These are phyloP conservation scores for Mycteria americana DNA, from an alignment of 2,797 vertebrate species.

Conservation along the genomic window DNA sequence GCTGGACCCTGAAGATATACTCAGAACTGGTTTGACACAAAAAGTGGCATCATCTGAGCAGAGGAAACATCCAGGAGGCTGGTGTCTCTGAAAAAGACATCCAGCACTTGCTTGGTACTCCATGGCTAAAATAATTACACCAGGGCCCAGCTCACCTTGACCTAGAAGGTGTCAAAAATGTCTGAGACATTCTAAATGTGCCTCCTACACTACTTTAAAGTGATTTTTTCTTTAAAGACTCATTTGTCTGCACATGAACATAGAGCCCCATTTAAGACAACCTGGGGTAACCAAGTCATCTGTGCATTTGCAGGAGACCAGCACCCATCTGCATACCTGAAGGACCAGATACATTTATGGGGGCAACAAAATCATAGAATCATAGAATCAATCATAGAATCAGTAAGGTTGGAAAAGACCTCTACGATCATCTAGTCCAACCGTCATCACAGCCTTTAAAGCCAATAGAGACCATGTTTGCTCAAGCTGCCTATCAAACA, in stretches of 20 bases:
- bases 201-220: background rate
- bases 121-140: background rate
- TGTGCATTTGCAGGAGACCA: background rate
- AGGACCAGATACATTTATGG: accelerated
- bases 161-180: background rate
- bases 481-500: background rate
- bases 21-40: background rate
- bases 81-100: background rate
- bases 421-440: too few species aligned
- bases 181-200: background rate
- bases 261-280: background rate
- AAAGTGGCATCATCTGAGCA: background rate
- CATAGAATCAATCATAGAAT: too few species aligned
- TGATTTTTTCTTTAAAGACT: background rate
- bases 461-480: accelerated
- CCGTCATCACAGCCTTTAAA: background rate
- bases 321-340: background rate
- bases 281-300: background rate
- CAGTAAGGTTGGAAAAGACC: too few species aligned
- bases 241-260: background rate
- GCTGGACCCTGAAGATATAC: background rate
- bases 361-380: background rate
- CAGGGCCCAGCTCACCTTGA: background rate
- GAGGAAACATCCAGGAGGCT: background rate
- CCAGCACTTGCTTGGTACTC: background rate